A percentile compares a stretch with the other conserved stretches of the same genome.
phyloP scores from a whole-genome alignment of 1,140 invertebrate genomes.

The Dreissena rostriformis region DNA sequence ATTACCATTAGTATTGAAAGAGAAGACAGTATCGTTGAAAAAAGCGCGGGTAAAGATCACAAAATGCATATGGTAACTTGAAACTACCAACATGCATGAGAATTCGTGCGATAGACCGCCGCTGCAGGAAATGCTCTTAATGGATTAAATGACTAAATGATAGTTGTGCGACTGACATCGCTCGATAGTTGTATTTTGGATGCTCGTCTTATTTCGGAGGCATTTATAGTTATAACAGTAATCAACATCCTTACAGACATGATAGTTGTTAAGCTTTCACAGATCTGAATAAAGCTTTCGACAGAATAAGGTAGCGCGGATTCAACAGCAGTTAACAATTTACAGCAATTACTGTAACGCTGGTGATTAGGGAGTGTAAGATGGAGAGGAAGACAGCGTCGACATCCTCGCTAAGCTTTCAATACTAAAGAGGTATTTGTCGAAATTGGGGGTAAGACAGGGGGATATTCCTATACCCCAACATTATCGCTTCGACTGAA shows the following conservation, averaged over 20 bases:
- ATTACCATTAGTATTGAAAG: too few relatives aligned
- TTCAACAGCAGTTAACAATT: slow-evolving; percentile 33
- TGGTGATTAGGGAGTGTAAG: slow-evolving; percentile 25
- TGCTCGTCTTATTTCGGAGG: slow-evolving; percentile 39
- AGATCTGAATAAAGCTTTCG: slow-evolving; percentile 34
- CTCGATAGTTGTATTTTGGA: slow-evolving; percentile 39
- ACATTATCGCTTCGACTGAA: slow-evolving; percentile 16
- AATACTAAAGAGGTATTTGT: background rate
- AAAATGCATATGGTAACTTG: too few relatives aligned
- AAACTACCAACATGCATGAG: too few relatives aligned
- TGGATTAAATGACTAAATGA: slow-evolving; percentile 52
- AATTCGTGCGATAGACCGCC: background rate
- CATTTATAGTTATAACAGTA: slow-evolving; percentile 47
- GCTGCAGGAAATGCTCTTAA: slow-evolving; percentile 37
- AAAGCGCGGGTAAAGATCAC: too few relatives aligned
- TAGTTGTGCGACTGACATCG: slow-evolving; percentile 20
- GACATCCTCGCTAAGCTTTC: background rate
- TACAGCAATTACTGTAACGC: slow-evolving; percentile 51
- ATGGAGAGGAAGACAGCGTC: slow-evolving; percentile 1
- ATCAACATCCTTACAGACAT: slow-evolving; percentile 38
- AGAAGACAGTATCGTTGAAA: too few relatives aligned
- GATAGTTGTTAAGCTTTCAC: slow-evolving; percentile 50
- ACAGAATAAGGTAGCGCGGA: background rate
- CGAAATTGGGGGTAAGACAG: background rate
- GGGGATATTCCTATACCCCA: background rate